Percentiles rank a stretch among this genome's conserved stretches.
Conservation (phyloP, 30 jellyfish, hydroid and myxozoan genomes). For the Aurelia aurita complex sp. Pacific region DNA sequence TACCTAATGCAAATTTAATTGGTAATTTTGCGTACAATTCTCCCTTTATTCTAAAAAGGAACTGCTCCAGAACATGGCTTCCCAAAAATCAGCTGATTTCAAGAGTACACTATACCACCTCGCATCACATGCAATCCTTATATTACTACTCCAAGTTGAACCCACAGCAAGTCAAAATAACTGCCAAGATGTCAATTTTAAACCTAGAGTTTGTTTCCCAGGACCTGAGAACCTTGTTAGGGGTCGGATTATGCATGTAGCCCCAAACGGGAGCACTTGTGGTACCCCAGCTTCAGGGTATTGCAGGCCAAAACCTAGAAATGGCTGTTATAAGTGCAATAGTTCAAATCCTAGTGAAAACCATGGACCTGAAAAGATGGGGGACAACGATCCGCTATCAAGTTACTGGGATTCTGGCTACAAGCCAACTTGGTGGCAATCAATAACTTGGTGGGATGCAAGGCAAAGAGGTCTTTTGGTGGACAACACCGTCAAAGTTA, state of each 20-base stretch:
- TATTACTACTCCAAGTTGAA: neutral
- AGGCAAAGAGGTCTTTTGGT: slow-evolving; percentile 45
- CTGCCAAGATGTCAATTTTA: slow-evolving; percentile 67
- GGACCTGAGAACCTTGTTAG: slow-evolving; percentile 78
- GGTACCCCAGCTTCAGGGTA: slow-evolving; percentile 81
- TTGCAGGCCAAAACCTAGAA: slow-evolving; percentile 66
- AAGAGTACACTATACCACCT: no score
- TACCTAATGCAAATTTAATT: neutral
- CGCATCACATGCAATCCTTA: neutral
- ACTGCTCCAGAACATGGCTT: no score
- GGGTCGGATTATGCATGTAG: slow-evolving; percentile 45
- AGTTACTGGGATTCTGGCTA: slow-evolving; percentile 51
- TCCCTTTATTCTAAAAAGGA: no score
- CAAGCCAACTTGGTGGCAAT: slow-evolving; percentile 92
- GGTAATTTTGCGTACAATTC: neutral
- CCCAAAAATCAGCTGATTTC: no score
- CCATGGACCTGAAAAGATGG: slow-evolving; percentile 67
- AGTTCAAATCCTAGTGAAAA: slow-evolving; percentile 24
- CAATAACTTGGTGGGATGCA: slow-evolving; percentile 97
- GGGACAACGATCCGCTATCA: slow-evolving; percentile 64
- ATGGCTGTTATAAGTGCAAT: slow-evolving; percentile 60
- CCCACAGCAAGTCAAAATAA: slow-evolving; percentile 11
- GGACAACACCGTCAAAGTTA: slow-evolving; percentile 64
- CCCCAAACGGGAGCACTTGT: slow-evolving; percentile 71
- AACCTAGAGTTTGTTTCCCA: slow-evolving; percentile 81